These are phyloP conservation scores for Shargacucullia verbasci DNA, from an alignment of 2,888 invertebrate genomes.

Conservation along the genomic window DNA sequence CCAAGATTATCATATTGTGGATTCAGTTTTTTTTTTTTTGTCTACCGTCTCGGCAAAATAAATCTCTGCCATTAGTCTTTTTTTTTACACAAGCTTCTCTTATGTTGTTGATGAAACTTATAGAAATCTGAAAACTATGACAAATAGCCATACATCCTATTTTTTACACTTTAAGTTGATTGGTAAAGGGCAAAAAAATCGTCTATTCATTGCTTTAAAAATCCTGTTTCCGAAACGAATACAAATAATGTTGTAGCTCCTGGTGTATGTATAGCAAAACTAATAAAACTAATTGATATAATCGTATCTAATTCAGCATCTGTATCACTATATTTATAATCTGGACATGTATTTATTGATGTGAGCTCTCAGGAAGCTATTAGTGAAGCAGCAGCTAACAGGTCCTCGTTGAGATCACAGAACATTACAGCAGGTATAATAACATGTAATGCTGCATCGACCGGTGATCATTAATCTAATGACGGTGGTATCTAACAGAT, in stretches of 20 bases:
- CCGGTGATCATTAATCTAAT: constrained; percentile 38
- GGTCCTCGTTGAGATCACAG: constrained; percentile 30
- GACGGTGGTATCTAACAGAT: constrained; percentile 26
- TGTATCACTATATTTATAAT: constrained; percentile 3
- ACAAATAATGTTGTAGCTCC: constrained; percentile 10
- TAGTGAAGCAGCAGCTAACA: constrained; percentile 44
- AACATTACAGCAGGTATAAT: constrained; percentile 26
- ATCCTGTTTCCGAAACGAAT: neutral
- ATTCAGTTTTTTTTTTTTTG: too few relatives aligned
- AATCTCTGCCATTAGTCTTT: too few relatives aligned
- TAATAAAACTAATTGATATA: constrained; percentile 16
- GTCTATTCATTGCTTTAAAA: too few relatives aligned
- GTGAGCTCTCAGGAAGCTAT: constrained; percentile 33
- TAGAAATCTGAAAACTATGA: too few relatives aligned
- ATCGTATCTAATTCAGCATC: constrained; percentile 13
- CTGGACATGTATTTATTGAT: constrained; percentile 18
- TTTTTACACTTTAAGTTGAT: too few relatives aligned
- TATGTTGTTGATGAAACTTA: too few relatives aligned
- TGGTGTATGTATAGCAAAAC: constrained; percentile 4
- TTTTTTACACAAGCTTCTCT: too few relatives aligned
- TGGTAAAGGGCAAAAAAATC: too few relatives aligned
- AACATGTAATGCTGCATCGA: constrained; percentile 24
- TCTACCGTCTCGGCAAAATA: too few relatives aligned
- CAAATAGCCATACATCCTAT: too few relatives aligned
- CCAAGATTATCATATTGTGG: too few relatives aligned